Conservation (phyloP, 1,140 invertebrate genomes). For the Scaptomyza hsui region DNA sequence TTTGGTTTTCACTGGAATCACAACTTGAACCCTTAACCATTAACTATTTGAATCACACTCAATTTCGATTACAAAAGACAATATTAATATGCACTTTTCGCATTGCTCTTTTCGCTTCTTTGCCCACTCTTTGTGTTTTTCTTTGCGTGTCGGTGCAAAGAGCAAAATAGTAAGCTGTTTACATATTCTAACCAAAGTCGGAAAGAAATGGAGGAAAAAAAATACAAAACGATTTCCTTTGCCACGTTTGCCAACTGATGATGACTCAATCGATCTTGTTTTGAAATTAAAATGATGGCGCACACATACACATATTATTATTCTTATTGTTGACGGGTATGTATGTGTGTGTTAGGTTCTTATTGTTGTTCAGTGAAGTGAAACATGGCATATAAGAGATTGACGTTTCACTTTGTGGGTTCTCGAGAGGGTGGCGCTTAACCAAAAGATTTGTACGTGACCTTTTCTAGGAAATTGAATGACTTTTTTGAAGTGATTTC, state of each 20-base stretch:
- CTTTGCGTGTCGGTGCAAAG: conserved; percentile 18
- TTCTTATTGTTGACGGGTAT: conserved; percentile 23
- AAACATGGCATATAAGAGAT: conserved; percentile 21
- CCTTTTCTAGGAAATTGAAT: no score
- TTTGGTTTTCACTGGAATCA: conserved; percentile 7
- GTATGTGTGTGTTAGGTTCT: conserved; percentile 6
- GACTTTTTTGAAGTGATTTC: no score
- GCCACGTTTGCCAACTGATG: conserved; percentile 22
- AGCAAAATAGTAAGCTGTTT: conserved; percentile 6
- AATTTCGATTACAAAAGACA: conserved; percentile 7
- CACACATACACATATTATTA: conserved; percentile 17
- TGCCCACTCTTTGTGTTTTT: not conserved
- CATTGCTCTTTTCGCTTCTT: conserved; percentile 7
- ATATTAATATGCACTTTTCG: conserved; percentile 4
- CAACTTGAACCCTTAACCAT: conserved; percentile 5
- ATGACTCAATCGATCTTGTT: conserved; percentile 48
- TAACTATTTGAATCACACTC: conserved; percentile 22
- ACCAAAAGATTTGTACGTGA: not conserved
- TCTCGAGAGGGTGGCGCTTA: conserved; percentile 2
- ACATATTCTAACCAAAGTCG: conserved; percentile 6
- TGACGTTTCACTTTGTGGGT: conserved; percentile 35
- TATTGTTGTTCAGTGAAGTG: conserved; percentile 44
- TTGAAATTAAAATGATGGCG: conserved; percentile 40
- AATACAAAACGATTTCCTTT: conserved; percentile 31
- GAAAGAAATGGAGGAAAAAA: no score